Percentiles rank a stretch among this genome's conserved stretches.
phyloP scores from a whole-genome alignment of 2,797 vertebrate genomes.

The Sebastiscus tertius region DNA sequence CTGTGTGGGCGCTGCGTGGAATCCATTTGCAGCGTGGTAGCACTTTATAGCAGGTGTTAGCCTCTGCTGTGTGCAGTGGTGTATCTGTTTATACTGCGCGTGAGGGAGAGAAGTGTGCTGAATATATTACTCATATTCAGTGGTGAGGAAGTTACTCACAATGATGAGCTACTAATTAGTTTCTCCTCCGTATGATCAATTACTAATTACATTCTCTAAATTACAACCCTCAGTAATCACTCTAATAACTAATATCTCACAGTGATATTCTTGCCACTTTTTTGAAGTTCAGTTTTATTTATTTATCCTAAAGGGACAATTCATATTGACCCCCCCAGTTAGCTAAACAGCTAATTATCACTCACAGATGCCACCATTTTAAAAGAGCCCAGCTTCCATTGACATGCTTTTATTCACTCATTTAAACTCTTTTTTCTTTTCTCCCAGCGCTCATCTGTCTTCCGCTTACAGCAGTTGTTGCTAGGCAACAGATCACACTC shows the following conservation, averaged over 20 bases:
- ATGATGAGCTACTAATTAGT: constrained; percentile 49
- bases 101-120: constrained; percentile 6
- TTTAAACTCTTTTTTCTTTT: not conserved
- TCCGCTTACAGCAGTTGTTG: constrained; percentile 29
- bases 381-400: not conserved
- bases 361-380: not conserved
- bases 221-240: constrained; percentile 34
- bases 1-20: constrained; percentile 44
- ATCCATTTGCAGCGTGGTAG: constrained; percentile 48
- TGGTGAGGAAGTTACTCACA: constrained; percentile 10
- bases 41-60: constrained; percentile 49
- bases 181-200: constrained; percentile 33
- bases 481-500: constrained; percentile 43
- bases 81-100: constrained; percentile 29
- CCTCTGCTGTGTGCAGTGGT: constrained; percentile 16
- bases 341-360: not conserved
- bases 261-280: not conserved
- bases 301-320: not conserved
- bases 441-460: constrained; percentile 10
- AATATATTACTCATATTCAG: constrained; percentile 35
- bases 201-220: constrained; percentile 38
- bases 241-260: not conserved
- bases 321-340: not conserved
- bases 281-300: not conserved
- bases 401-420: not conserved